Evolutionary conservation across 1,140 invertebrate species (phyloP), one percentile per base, ranked within the genome.

Genomic region (Cotesia typhae): DNA sequence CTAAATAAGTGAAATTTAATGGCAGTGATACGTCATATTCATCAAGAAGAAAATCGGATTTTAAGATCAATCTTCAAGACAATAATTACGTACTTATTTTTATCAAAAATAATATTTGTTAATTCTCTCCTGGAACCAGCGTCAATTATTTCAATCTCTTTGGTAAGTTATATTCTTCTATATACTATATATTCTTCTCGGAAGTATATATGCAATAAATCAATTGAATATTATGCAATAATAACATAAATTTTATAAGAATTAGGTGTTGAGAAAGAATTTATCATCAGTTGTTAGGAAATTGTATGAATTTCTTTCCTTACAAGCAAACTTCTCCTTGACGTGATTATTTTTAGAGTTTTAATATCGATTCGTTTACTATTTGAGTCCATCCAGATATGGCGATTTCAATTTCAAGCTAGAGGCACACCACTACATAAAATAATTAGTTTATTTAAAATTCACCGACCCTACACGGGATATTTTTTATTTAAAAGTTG

Each of bases 331-430:
- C 9, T 38, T 70, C 67, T 64, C 69, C 59, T 71, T 71, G 61
- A 47, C 59, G 36, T 38, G 69, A 71, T 71, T 71, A 71, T 71
- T 71, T 71, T 71, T 71, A 71, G 69, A 70, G 57, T 61, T 57
- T 12, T 28, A n/a, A 28, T 71, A 71, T 71, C 61, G 69, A 71
- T 71, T 71, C 37, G 57, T 36, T 17, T 63, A 51, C 65, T 38
- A 37, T 20, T 41, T 1, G 37, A 47, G 38, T 64, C 7, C n/a
- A 36, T 28, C 60, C 61, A 63, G 69, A 71, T 64, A 71, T 64
- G 60, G 69, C 20, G 38, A 51, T 51, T 35, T 12, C 17, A 41
- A 35, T 28, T 59, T 37, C 12, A 47, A 61, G 28, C 41, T 17
- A 57, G 59, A 70, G 47, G 28, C 28, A 28, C 28, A 28, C 28